These are phyloP conservation scores for Drosophila meridiana DNA, from an alignment of 2,888 invertebrate species.

Conservation along the genomic window DNA sequence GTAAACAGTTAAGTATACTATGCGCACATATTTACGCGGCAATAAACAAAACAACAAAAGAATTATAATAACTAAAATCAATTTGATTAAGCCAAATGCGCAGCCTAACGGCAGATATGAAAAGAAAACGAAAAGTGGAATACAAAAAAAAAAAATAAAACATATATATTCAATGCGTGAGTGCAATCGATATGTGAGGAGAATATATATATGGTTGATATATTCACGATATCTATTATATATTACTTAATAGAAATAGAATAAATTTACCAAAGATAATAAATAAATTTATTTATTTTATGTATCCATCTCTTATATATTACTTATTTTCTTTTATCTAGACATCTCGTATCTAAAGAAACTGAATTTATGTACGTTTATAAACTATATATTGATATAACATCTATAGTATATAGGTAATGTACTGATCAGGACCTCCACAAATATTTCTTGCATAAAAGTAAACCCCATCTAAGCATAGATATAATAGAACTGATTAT, in stretches of 20 bases:
- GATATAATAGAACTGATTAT: too few species aligned
- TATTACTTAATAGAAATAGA: too few species aligned
- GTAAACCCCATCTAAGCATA: too few species aligned
- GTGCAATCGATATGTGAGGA: conserved; percentile 6
- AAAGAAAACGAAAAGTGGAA: not conserved
- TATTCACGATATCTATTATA: not conserved
- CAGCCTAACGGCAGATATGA: conserved; percentile 38
- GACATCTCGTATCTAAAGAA: not conserved
- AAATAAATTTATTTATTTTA: not conserved
- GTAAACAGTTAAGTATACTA: conserved; percentile 62
- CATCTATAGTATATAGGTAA: too few species aligned
- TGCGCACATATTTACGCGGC: conserved; percentile 64
- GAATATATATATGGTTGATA: not conserved
- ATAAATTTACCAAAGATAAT: too few species aligned
- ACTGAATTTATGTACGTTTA: too few species aligned
- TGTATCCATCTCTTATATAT: not conserved
- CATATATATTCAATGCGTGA: conserved; percentile 6
- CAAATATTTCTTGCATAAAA: too few species aligned
- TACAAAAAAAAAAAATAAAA: conserved; percentile 14
- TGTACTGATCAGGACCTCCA: too few species aligned
- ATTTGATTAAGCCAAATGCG: conserved; percentile 67
- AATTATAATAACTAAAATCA: conserved; percentile 67
- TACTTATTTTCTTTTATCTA: not conserved
- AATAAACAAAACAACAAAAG: conserved; percentile 69
- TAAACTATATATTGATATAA: too few species aligned